Percentiles rank a stretch among this genome's conserved stretches.
Conservation (phyloP, 2,888 invertebrate species). For the Linnaemya tessellans region DNA sequence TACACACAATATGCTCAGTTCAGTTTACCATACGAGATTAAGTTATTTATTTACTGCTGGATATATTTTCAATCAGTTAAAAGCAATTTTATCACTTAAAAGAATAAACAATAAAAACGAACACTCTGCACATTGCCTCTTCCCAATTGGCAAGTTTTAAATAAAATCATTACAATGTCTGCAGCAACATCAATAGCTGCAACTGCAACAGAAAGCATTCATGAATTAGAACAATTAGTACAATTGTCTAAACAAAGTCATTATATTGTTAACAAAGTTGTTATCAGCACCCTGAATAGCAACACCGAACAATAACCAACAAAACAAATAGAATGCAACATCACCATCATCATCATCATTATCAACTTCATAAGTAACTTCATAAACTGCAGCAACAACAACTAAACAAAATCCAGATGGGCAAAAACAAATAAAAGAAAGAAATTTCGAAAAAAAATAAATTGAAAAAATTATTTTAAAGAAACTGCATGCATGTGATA, state of each 20-base stretch:
- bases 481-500: conserved; percentile 26
- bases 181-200: conserved; percentile 29
- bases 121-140: conserved; percentile 8
- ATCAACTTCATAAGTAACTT: conserved; percentile 45
- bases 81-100: conserved; percentile 31
- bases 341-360: conserved; percentile 18
- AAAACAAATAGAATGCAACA: conserved; percentile 42
- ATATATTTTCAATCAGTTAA: conserved; percentile 29
- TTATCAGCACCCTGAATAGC: conserved; percentile 67
- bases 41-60: conserved; percentile 4
- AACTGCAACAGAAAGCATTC: conserved; percentile 39
- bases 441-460: conserved; percentile 15
- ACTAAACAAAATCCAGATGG: conserved; percentile 17
- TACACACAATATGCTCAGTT: not conserved
- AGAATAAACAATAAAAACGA: conserved; percentile 4
- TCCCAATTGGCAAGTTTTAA: not conserved
- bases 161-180: conserved; percentile 24
- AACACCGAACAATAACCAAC: conserved; percentile 27
- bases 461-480: conserved; percentile 22
- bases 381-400: conserved; percentile 37
- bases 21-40: conserved; percentile 17
- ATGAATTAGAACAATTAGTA: conserved; percentile 71
- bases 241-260: conserved; percentile 72
- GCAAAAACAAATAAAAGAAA: not conserved
- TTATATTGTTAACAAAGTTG: conserved; percentile 72